These are phyloP conservation scores for Podarcis cretensis DNA, from an alignment of 2,113 vertebrate species.

Conservation along the genomic window DNA sequence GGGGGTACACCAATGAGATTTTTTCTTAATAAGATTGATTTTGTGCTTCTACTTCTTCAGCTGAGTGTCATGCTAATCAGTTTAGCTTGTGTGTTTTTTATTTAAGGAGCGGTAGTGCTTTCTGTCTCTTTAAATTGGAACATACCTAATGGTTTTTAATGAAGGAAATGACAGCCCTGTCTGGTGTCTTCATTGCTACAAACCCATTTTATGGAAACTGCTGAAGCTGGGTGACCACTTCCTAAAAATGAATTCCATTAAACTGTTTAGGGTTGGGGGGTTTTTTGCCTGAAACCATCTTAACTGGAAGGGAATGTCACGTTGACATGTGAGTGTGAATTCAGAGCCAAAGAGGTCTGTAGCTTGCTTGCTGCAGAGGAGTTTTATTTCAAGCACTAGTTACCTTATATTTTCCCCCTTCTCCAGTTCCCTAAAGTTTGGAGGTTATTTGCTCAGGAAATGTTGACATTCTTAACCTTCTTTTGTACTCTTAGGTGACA, in stretches of 20 bases:
- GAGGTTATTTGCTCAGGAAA: conserved; percentile 76
- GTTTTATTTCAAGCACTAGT: conserved; percentile 18
- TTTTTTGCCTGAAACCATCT: background rate
- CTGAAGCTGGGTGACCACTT: background rate
- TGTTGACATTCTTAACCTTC: conserved; percentile 33
- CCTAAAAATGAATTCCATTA: background rate
- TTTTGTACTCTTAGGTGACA: background rate
- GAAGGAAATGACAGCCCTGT: background rate
- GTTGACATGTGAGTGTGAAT: conserved; percentile 18
- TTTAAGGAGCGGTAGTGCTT: background rate
- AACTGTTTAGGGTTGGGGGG: background rate
- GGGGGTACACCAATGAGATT: background rate
- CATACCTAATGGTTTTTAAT: background rate
- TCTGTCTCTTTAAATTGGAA: background rate
- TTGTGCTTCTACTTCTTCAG: background rate
- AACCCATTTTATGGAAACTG: background rate
- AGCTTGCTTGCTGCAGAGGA: background rate
- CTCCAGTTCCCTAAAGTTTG: background rate
- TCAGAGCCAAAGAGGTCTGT: conserved; percentile 42
- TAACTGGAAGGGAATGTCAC: background rate
- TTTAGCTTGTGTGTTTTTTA: background rate
- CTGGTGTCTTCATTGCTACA: background rate
- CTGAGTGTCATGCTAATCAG: background rate
- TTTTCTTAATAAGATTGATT: background rate
- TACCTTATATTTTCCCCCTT: conserved; percentile 41